Evolutionary conservation across 2,113 vertebrate genomes (phyloP), one percentile per base, ranked within the genome.

Genomic region (Rhinolophus ferrumequinum): DNA sequence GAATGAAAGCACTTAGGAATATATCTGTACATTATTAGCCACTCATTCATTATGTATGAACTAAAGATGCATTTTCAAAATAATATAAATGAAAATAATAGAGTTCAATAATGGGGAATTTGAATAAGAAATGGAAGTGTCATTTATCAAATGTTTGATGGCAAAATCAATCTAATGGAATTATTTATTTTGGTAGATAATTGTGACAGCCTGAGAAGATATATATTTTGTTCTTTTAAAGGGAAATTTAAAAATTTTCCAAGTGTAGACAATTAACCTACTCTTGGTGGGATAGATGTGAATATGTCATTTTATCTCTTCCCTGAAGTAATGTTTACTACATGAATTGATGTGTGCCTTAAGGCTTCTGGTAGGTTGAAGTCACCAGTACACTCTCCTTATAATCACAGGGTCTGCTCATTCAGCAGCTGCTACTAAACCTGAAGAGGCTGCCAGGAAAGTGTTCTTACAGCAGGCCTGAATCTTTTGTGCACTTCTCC

Each of bases 1-100:
- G 70, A 95, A 87, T 60, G 60, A 96, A 97, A 87, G 75, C 90
- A 95, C 84, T 96, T 80, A 93, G 73, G 47, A 92, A 86, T 82
- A 41, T 83, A 90, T 94, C 66, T 92, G 47, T 80, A 76, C 80
- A 75, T 92, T 96, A 93, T 96, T 96, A 96, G 96, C 87, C 75
- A 92, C 91, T 96, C 90, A 92, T 96, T 92, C 69, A 94, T 92
- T 96, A 97, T 88, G 75, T 83, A 96, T 80, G 80, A 93, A 87
- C 87, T 92, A 50, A 92, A 94, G 96, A 44, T 47, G 70, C 22
- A 50, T 90, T 94, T 97, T 93, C 84, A 89, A 95, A 96, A 95
- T 84, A 98, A 95, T 87, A 62, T n/a, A 76, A 30, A 54, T 84
- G 80, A 84, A 92, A 95, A 92, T 81, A 86, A 93, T 54, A 93